Evolutionary conservation across 64 coral and sea anemone species (phyloP), one percentile per base, ranked within the genome.

Genomic region (Astreopora myriophthalma): DNA sequence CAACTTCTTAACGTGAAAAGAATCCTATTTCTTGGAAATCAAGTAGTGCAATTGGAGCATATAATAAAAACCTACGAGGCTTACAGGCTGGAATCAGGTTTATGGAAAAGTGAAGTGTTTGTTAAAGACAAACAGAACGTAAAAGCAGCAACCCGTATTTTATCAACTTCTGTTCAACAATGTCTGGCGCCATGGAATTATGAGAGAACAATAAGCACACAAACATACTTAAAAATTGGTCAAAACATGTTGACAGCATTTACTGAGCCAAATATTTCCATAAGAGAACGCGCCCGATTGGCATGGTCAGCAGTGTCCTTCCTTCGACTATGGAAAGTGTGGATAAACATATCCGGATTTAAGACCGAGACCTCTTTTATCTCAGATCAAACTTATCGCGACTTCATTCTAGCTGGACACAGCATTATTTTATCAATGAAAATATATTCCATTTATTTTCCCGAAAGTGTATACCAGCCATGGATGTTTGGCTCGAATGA

Each of bases 351-450:
- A 57, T 29, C 39, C 26, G 22, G 73, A 8, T 75, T 34, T 34
- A 30, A 66, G 57, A 16, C 62, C 10, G 61, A 86, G 34, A 67
- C 58, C 26, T 48, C 85, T 34, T 93, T 93, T 51, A 79, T 93
- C 26, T 87, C 73, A 9, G 12, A 26, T 27, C 91, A 93, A 69
- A 93, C 83, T 35, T 93, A 57, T 75, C 33, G 26, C 22, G 74
- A 93, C 40, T 55, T 65, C 31, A 69, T 93, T 79, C 63, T 87
- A 40, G 51, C 73, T 66, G 73, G 91, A 3, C 73, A 87, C 60
- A 48, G 79, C 28, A 35, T 92, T 61, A 92, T 92, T 74, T 40
- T 92, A 11, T 65, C 83, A 71, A 93, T 93, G 82, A 87, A 87
- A 67, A 48, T 93, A 3, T 93, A 64, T 67, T 44, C 60, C 8